phyloP scores from a whole-genome alignment of 2,888 invertebrate species.

The Phoronis australis region DNA sequence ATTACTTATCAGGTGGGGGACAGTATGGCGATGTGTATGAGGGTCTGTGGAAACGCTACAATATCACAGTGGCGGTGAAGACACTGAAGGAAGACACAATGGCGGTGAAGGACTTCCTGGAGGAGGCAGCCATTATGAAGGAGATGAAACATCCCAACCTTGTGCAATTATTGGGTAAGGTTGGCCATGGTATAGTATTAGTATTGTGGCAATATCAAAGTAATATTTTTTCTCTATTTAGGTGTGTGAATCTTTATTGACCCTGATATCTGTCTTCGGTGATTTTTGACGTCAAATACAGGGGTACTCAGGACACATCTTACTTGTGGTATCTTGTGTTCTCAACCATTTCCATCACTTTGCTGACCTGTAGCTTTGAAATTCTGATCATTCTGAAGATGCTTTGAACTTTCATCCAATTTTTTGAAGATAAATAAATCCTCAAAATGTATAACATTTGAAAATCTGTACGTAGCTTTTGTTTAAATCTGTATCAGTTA shows the following conservation, averaged over 20 bases:
- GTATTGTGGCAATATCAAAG: too few species aligned
- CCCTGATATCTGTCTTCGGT: not conserved
- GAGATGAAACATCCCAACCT: conserved; percentile 99
- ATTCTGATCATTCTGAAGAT: too few species aligned
- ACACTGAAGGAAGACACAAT: conserved; percentile 99
- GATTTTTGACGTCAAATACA: not conserved
- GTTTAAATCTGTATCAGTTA: too few species aligned
- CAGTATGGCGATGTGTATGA: conserved; percentile 82
- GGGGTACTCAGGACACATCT: too few species aligned
- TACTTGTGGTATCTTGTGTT: too few species aligned
- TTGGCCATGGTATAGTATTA: not conserved
- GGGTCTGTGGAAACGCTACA: conserved; percentile 90
- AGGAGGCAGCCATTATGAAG: conserved; percentile 99
- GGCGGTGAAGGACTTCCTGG: conserved; percentile 97
- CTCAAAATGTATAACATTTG: too few species aligned
- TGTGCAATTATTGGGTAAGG: conserved; percentile 80
- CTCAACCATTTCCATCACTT: too few species aligned
- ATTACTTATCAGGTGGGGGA: conserved; percentile 74
- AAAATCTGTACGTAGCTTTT: too few species aligned
- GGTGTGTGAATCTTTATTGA: not conserved
- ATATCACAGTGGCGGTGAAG: conserved; percentile 96
- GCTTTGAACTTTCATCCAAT: too few species aligned
- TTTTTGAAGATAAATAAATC: too few species aligned
- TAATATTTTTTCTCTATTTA: too few species aligned
- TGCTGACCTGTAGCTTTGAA: too few species aligned